Base-by-base conservation (phyloP, 2,888 invertebrate genomes). In the Serrognathus titanus region DNA sequence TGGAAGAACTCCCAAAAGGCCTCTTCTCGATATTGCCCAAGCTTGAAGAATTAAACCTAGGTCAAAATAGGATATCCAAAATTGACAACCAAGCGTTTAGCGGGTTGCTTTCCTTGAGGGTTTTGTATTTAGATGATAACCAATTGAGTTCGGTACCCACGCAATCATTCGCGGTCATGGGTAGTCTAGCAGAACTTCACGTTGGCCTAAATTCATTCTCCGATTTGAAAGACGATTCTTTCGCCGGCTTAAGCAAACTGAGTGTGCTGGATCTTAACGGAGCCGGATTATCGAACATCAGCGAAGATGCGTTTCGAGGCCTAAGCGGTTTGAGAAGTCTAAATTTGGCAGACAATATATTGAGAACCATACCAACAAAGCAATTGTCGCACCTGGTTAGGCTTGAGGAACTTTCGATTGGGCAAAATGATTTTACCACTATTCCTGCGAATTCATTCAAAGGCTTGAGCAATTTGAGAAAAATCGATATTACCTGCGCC, bases 61-160 rank as follows among this genome's bases (percentile, higher is more conserved):
- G 92, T 11, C 87, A 91, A 75, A 93, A 94, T 75, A 84, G 92
- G 67, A 92, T 94, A 71, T 87, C 88, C 12, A 84, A 85, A 68
- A 88, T 94, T 46, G 91, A 92, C 69, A 83, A 87, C 0, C 82
- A 82, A 61, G 90, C 92, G 2, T 90, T 94, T 67, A 85, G 87
- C 51, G 91, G 90, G 1, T 76, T 94, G 51, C 80, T 83, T 3
- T 86, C 89, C n/a, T 79, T 94, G 55, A 82, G 91, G 59, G 88
- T 92, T 13, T 79, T 94, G 10, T 91, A 90, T 74, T 79, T 94
- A 61, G 92, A 94, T 70, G 92, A 93, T 73, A 94, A 94, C 74
- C 88, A 89, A 59, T 75, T 94, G 60, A 88, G 85, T 64, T 81
- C 85, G 1, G 87, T 94, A 51, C 93, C 93, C 12, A 88, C 90